Evolutionary conservation across 2,888 invertebrate species (phyloP).

Genomic region (Diploptera punctata): DNA sequence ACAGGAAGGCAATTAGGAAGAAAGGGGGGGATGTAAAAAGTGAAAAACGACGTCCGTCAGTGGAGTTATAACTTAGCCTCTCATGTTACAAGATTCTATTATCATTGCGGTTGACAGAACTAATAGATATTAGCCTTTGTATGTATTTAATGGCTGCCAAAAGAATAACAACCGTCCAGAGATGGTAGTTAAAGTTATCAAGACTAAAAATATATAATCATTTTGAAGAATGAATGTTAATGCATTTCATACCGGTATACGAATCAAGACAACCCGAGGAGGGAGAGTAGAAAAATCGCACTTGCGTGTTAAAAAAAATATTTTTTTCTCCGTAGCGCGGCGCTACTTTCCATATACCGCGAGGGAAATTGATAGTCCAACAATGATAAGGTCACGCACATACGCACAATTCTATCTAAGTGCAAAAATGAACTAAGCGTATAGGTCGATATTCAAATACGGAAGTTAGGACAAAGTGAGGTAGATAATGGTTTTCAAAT

Average conservation of each 20-base stretch:
- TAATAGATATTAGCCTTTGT: background rate
- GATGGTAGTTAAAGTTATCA: background rate
- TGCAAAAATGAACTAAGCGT: background rate
- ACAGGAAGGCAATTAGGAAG: too few species aligned
- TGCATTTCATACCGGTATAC: slow-evolving; percentile 17
- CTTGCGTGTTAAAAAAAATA: slow-evolving; percentile 15
- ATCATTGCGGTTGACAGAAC: background rate
- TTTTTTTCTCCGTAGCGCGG: background rate
- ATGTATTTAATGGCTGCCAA: background rate
- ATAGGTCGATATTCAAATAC: too few species aligned
- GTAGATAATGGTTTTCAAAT: background rate
- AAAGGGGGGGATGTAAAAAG: background rate
- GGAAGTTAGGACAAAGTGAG: too few species aligned
- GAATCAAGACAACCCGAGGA: background rate
- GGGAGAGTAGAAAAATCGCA: background rate
- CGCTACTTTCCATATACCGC: slow-evolving; percentile 8
- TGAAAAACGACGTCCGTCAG: too few species aligned
- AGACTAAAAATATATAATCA: background rate
- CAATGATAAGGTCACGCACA: slow-evolving; percentile 22
- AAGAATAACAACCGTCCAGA: background rate
- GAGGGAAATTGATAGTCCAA: slow-evolving; percentile 14
- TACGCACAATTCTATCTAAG: background rate
- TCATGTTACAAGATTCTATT: background rate
- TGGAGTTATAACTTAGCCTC: too few species aligned
- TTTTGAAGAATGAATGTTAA: slow-evolving; percentile 8